Conservation (phyloP, 2,797 vertebrate species). For the Cygnus olor region DNA sequence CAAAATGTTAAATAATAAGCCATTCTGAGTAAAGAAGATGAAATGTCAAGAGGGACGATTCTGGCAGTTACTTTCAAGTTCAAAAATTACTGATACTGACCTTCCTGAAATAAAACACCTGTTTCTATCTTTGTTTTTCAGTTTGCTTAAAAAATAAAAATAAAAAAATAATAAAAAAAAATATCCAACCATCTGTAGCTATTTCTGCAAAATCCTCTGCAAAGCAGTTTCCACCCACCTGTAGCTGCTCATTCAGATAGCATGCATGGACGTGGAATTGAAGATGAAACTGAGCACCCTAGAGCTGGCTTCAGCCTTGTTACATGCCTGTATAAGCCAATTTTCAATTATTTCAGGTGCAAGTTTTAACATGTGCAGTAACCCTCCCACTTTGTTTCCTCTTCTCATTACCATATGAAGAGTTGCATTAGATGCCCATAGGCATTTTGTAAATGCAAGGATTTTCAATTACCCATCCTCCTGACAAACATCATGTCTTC, state of each 20-base stretch:
- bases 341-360: constrained; percentile 72
- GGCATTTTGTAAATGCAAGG: constrained; percentile 62
- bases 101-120: background rate
- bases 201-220: background rate
- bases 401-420: constrained; percentile 64
- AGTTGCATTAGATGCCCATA: constrained; percentile 44
- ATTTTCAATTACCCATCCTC: constrained; percentile 66
- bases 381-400: constrained; percentile 64
- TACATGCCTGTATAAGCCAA: constrained; percentile 6
- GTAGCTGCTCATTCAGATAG: constrained; percentile 1
- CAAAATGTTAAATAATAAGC: background rate
- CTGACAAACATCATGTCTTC: constrained; percentile 26
- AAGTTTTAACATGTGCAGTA: constrained; percentile 63
- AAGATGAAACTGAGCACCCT: constrained; percentile 30
- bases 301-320: constrained; percentile 53
- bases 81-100: background rate
- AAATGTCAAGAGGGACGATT: background rate
- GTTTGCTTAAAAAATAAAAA: background rate
- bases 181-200: background rate
- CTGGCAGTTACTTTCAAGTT: background rate
- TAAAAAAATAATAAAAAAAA: background rate
- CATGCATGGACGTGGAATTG: background rate
- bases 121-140: background rate
- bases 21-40: background rate
- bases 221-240: constrained; percentile 26